Conservation (phyloP, 2,113 vertebrate genomes). For the Mesoclemmys tuberculata region DNA sequence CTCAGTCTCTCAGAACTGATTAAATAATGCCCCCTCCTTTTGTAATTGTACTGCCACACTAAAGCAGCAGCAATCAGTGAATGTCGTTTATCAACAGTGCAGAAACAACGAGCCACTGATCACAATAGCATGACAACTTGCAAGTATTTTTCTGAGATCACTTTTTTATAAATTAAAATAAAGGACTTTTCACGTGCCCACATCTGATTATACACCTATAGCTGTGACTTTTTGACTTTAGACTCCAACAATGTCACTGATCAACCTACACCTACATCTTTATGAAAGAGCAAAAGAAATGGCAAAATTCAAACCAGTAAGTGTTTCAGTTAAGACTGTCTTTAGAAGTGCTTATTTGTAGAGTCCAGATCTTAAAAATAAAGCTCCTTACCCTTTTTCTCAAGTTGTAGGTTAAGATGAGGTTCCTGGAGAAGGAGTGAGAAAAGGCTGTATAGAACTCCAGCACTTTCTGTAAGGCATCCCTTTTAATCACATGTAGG, state of each 20-base stretch:
- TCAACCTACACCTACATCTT: neutral
- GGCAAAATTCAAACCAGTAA: neutral
- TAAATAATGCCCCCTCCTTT: neutral
- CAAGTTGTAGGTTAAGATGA: slow-evolving; percentile 96
- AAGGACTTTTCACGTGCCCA: neutral
- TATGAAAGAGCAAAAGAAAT: neutral
- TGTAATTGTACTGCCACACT: neutral
- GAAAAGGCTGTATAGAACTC: slow-evolving; percentile 96
- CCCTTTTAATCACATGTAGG: slow-evolving; percentile 94
- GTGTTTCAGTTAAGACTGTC: neutral
- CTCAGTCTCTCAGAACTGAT: neutral
- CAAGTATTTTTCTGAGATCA: neutral
- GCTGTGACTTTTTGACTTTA: neutral
- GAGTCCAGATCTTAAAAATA: neutral
- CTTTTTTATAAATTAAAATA: neutral
- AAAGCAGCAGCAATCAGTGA: neutral
- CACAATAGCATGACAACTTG: neutral
- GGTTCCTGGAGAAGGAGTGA: slow-evolving; percentile 94
- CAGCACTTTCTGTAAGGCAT: slow-evolving; percentile 95
- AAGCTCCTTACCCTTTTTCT: slow-evolving; percentile 89
- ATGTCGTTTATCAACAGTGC: neutral
- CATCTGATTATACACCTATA: neutral
- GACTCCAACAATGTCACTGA: neutral
- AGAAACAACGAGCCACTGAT: neutral
- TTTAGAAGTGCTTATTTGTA: neutral